Base-by-base conservation (phyloP, 2,113 vertebrate genomes). In the Climacteris rufus region DNA sequence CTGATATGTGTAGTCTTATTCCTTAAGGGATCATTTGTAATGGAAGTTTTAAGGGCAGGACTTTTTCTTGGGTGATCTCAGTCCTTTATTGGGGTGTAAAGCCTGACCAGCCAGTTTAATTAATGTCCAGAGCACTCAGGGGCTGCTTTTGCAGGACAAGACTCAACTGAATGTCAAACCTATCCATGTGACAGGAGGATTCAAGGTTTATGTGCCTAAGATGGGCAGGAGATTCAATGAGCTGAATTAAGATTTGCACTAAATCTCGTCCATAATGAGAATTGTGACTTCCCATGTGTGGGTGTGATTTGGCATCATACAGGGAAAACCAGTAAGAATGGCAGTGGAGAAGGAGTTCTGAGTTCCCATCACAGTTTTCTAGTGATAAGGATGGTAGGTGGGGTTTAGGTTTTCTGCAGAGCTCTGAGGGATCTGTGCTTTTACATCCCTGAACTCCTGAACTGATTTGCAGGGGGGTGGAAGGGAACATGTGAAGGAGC, bases 111-210 rank as follows among this genome's bases (percentile, higher is more conserved):
- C 15, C 65, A 44, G 28, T 11, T 8, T 71, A 24, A 49, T 39
- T 53, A 12, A 30, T 33, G 54, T 17, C 52, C 72, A 54, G 23
- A 78, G 54, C 3, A 7, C 53, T 57, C 19, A 15, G 25, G 7
- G 53, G 6, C 59, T 88, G 33, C 19, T 14, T 82, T 44, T 76
- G 14, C 39, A 87, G 35, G 33, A 59, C 53, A 69, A 35, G 33
- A 21, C 31, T 84, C 42, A 63, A 11, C 31, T 79, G 75, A 54
- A 59, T 83, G 66, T 76, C 39, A 77, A 35, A 40, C 15, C 49
- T 35, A 0, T 17, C 0, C 24, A 14, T n/a, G 4, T 64, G 37
- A 31, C 3, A 63, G 53, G 42, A 72, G 42, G 7, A 37, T n/a
- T 33, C 63, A 50, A 53, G 24, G 27, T 59, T 68, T 79, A 10